Conservation (phyloP, 2,888 invertebrate species). For the Hydroisotoma schaefferi region DNA sequence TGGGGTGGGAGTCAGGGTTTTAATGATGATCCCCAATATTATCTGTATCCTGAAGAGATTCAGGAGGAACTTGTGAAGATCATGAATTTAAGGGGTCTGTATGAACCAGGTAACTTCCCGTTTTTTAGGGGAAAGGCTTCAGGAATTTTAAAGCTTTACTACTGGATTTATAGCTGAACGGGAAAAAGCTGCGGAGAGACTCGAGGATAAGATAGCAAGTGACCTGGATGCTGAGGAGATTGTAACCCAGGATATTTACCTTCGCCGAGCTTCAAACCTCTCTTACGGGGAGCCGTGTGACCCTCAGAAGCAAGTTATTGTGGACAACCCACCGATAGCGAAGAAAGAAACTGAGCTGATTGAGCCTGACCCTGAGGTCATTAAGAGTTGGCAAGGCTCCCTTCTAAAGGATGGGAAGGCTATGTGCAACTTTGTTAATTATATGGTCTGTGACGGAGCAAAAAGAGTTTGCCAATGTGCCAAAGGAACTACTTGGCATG, state of each 20-base stretch:
- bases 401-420: conserved; percentile 20
- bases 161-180: conserved; percentile 6
- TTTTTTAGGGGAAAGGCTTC: not conserved
- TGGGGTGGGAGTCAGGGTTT: too few species aligned
- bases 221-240: conserved; percentile 27
- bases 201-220: conserved; percentile 14
- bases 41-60: conserved; percentile 4
- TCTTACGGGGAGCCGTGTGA: conserved; percentile 11
- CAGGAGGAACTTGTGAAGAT: conserved; percentile 10
- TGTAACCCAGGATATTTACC: conserved; percentile 20
- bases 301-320: conserved; percentile 13
- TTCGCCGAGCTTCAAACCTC: conserved; percentile 15
- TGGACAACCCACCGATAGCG: conserved; percentile 27
- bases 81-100: conserved; percentile 22
- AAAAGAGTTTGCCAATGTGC: conserved; percentile 21
- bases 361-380: conserved; percentile 20
- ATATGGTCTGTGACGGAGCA: conserved; percentile 14
- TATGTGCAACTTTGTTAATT: conserved; percentile 15
- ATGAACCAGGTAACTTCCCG: conserved; percentile 16
- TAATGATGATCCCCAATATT: not conserved
- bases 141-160: not conserved
- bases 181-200: conserved; percentile 16
- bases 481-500: not conserved
- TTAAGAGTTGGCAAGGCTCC: conserved; percentile 21
- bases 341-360: conserved; percentile 13